Percentiles rank a stretch among this genome's conserved stretches.
Conservation (phyloP, 1,140 invertebrate genomes). For the Psilanteris sp. region DNA sequence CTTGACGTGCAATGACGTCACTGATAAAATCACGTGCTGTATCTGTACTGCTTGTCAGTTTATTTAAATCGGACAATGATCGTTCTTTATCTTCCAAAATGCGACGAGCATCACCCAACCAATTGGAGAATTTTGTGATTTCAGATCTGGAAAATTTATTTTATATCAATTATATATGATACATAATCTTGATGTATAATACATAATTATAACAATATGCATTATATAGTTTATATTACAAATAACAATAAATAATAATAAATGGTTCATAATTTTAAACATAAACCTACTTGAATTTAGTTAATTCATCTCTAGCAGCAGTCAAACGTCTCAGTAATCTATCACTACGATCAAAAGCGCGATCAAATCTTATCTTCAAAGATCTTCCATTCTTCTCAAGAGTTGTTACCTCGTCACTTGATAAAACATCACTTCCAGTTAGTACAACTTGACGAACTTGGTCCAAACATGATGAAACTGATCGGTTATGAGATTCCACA, state of each 20-base stretch:
- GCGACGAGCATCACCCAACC: constrained; percentile 90
- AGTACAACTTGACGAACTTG: constrained; percentile 94
- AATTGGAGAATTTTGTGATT: constrained; percentile 88
- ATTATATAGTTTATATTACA: constrained; percentile 8
- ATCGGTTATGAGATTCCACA: constrained; percentile 90
- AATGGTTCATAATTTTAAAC: no score
- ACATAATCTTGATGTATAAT: no score
- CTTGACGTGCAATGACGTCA: constrained; percentile 96
- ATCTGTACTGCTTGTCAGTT: constrained; percentile 86
- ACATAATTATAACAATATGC: no score
- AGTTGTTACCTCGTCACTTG: constrained; percentile 91
- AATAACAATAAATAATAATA: no score
- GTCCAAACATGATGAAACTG: constrained; percentile 92
- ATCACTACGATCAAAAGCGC: constrained; percentile 88
- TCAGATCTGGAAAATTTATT: constrained; percentile 88
- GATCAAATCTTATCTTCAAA: constrained; percentile 91
- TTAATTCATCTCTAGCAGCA: constrained; percentile 91
- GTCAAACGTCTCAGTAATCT: constrained; percentile 87
- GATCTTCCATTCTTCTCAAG: constrained; percentile 91
- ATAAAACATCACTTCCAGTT: constrained; percentile 93
- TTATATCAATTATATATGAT: no score
- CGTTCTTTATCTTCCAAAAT: constrained; percentile 92
- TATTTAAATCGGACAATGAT: constrained; percentile 89
- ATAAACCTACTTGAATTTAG: constrained; percentile 87
- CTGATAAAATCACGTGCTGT: constrained; percentile 92